Conservation (phyloP, 2,113 vertebrate genomes). For the Rhinogobius similis region DNA sequence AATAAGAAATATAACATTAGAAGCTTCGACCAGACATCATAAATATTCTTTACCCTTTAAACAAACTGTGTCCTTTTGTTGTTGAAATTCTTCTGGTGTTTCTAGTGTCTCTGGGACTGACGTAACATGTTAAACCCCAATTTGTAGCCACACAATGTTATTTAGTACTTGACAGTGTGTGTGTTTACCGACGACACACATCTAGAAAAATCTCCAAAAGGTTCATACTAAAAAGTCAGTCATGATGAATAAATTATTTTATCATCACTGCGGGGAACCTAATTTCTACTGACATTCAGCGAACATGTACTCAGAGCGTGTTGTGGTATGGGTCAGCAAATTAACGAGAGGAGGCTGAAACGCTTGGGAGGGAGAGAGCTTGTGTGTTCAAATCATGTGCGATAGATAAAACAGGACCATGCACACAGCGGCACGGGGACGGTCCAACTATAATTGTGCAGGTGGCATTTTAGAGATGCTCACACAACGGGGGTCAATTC, state of each 20-base stretch:
- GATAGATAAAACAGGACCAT: conserved; percentile 66
- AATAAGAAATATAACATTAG: not conserved
- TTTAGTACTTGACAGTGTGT: not conserved
- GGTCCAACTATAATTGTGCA: conserved; percentile 68
- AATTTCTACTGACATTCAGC: conserved; percentile 70
- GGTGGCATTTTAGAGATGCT: conserved; percentile 81
- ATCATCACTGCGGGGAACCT: conserved; percentile 61
- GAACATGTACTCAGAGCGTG: conserved; percentile 56
- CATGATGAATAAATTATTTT: conserved; percentile 78
- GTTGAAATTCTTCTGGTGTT: not conserved
- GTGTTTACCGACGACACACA: conserved; percentile 4
- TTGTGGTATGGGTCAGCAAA: conserved; percentile 64
- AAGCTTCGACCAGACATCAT: not conserved
- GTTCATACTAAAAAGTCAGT: conserved; percentile 48
- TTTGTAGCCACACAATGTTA: not conserved
- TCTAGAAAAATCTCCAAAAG: conserved; percentile 18
- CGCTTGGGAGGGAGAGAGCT: not conserved
- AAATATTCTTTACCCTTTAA: not conserved
- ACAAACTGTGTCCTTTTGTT: not conserved
- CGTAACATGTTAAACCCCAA: not conserved
- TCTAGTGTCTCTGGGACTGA: not conserved
- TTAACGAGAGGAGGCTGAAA: conserved; percentile 41
- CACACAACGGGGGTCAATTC: conserved; percentile 76
- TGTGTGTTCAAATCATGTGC: conserved; percentile 13
- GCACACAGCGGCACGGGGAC: conserved; percentile 53